Conservation (phyloP, 1,140 invertebrate species). For the Saccostrea glomerata region DNA sequence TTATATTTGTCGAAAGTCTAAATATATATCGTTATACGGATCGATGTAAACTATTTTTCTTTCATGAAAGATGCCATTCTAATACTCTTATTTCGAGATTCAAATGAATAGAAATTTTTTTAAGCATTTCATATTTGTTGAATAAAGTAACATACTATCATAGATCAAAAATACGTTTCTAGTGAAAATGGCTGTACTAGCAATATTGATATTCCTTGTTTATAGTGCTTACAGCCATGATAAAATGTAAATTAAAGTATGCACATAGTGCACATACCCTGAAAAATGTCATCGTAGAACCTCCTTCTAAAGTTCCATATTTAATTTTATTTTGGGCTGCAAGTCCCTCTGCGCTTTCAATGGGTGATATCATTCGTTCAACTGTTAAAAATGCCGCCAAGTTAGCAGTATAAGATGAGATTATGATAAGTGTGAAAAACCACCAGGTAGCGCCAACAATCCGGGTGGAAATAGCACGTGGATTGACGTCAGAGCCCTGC, state of each 20-base stretch:
- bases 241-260: background rate
- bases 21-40: too few relatives aligned
- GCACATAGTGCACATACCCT: constrained; percentile 82
- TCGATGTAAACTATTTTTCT: too few relatives aligned
- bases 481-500: constrained; percentile 78
- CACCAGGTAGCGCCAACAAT: constrained; percentile 90
- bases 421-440: constrained; percentile 99
- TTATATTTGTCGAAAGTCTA: too few relatives aligned
- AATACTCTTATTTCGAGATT: too few relatives aligned
- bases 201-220: too few relatives aligned
- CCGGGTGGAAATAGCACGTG: constrained; percentile 75
- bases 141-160: too few relatives aligned
- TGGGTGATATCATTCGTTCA: constrained; percentile 96
- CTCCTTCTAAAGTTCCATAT: constrained; percentile 95
- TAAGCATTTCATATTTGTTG: too few relatives aligned
- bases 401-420: constrained; percentile 98
- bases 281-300: constrained; percentile 98
- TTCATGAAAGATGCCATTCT: too few relatives aligned
- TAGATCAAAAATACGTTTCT: too few relatives aligned
- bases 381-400: constrained; percentile 98
- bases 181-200: too few relatives aligned
- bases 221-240: too few relatives aligned
- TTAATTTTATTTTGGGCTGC: constrained; percentile 95
- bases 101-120: too few relatives aligned
- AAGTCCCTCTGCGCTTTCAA: constrained; percentile 96